These are phyloP conservation scores for Euplexia lucipara DNA, from an alignment of 2,888 invertebrate species.

Conservation along the genomic window DNA sequence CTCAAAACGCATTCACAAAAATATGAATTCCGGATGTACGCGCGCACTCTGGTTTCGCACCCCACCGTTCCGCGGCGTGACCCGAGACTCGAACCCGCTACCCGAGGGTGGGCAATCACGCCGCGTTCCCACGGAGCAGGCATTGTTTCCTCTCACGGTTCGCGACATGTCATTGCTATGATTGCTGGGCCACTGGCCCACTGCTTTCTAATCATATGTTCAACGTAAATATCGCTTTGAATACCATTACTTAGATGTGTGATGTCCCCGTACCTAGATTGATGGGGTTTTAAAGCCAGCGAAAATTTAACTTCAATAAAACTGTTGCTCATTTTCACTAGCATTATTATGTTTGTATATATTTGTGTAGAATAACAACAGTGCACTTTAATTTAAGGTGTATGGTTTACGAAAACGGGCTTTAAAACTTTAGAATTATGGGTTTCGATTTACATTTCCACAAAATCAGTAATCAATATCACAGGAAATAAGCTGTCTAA, in stretches of 20 bases:
- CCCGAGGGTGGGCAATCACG: constrained; percentile 84
- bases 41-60: constrained; percentile 82
- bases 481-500: constrained; percentile 56
- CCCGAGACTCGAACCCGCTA: constrained; percentile 81
- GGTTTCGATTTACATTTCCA: constrained; percentile 2
- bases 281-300: constrained; percentile 4
- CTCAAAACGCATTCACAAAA: constrained; percentile 69
- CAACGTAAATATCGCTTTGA: constrained; percentile 57
- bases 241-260: constrained; percentile 48
- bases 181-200: constrained; percentile 76
- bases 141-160: constrained; percentile 88
- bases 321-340: too few species aligned
- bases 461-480: constrained; percentile 36
- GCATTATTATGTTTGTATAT: too few species aligned
- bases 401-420: not conserved
- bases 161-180: constrained; percentile 86
- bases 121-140: constrained; percentile 83
- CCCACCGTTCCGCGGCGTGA: constrained; percentile 83
- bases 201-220: constrained; percentile 80
- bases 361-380: too few species aligned
- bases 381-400: too few species aligned
- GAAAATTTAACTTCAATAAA: not conserved
- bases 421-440: not conserved
- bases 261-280: constrained; percentile 18
- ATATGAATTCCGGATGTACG: constrained; percentile 82